phyloP scores from a whole-genome alignment of 2,797 vertebrate genomes.

The Rhinogobio ventralis region DNA sequence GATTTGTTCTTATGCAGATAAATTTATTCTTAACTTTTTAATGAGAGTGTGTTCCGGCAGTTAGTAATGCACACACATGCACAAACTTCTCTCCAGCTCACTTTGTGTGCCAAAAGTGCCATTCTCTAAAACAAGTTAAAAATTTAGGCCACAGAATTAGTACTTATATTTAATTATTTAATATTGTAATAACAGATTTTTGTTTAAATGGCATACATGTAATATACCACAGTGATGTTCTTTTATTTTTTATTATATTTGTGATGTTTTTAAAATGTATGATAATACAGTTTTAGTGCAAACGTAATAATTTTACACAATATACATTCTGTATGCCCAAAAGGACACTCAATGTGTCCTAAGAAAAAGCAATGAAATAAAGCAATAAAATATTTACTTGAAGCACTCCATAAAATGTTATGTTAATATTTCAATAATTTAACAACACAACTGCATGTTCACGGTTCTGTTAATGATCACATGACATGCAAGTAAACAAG shows the following conservation, averaged over 20 bases:
- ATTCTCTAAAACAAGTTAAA: not conserved
- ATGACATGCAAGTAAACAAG: not conserved
- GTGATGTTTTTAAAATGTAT: not conserved
- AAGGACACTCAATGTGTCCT: not conserved
- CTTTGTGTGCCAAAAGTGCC: not conserved
- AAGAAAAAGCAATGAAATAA: not conserved
- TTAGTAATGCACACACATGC: not conserved
- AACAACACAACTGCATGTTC: not conserved
- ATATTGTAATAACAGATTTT: not conserved
- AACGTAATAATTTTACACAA: not conserved
- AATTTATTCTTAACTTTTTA: not conserved
- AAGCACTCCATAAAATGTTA: not conserved
- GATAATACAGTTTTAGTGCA: not conserved
- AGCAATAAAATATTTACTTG: not conserved
- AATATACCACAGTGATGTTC: not conserved
- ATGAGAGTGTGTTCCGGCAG: not conserved
- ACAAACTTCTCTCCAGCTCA: not conserved
- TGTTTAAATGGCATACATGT: not conserved
- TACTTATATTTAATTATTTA: not conserved
- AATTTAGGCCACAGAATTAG: not conserved
- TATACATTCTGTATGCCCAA: not conserved
- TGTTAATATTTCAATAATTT: not conserved
- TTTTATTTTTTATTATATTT: not conserved
- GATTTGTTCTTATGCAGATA: not conserved
- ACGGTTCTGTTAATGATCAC: not conserved